Base-by-base conservation (phyloP, 35 echinoderm and acorn worm species). In the Stichopus chloronotus region DNA sequence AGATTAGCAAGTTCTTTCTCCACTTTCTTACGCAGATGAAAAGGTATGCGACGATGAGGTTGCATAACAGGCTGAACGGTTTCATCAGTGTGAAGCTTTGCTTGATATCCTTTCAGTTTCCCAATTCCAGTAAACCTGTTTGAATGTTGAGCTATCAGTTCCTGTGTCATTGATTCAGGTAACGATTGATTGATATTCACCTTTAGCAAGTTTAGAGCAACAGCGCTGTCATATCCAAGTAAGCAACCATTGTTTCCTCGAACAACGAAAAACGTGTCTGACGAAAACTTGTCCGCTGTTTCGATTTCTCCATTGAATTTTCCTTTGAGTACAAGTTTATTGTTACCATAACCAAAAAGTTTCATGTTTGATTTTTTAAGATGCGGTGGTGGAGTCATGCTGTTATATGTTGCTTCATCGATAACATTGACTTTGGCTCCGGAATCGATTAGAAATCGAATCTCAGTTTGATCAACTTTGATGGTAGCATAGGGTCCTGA, bases 1-100 rank as follows among this genome's bases (percentile, higher is more conserved):
- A 91, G 55, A 12, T 11, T 79, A 6, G 21, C 16, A 17, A 91
- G 43, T 22, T 91, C 79, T 84, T 59, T 92, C 59, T 57, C 94
- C 25, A 92, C 95, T 58, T 94, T 94, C 57, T 94, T 92, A 3
- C 91, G 55, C 22, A 94, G 17, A 57, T 96, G 93, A 20, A 96
- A 96, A 17, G 95, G 93, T 11, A 92, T 94, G 7, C 93, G 59
- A 2, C 90, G 61, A 72, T 94, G 93, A 25, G 90, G 93, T 86
- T 94, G 93, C 4, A 91, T 85, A 63, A 96, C 56, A 7, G 93
- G 93, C 24, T 14, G 20, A 24, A 96, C 78, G 59, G 81, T 54
- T 4, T 87, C 61, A 56, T 92, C 76, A 23, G 84, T 91, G 63
- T 96, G 93, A 5, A 94, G 17, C 68, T 92, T 94, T 16, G 56